Conservation (phyloP, 2,113 vertebrate genomes). For the Pelmatolapia mariae region DNA sequence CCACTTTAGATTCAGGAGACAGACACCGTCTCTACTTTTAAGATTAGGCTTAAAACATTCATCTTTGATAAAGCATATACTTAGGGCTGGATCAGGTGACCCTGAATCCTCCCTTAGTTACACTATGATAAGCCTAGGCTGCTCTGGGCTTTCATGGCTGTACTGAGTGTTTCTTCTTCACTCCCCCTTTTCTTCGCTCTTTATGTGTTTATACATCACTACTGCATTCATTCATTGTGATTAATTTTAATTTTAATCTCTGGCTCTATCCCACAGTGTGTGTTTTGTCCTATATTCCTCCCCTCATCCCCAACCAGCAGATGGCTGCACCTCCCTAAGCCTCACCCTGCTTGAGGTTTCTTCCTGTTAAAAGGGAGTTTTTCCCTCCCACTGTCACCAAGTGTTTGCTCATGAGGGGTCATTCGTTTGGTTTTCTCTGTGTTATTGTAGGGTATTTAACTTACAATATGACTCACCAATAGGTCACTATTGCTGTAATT, state of each 20-base stretch:
- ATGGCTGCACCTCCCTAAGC: not conserved
- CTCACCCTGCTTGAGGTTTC: not conserved
- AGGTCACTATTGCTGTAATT: not conserved
- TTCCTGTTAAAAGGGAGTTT: not conserved
- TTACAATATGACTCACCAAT: not conserved
- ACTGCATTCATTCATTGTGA: not conserved
- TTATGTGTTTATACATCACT: not conserved
- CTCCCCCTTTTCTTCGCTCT: not conserved
- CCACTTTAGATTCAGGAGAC: not conserved
- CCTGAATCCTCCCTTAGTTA: not conserved
- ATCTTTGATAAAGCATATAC: not conserved
- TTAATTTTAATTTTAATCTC: not conserved
- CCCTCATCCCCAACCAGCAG: not conserved
- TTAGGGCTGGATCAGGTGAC: not conserved
- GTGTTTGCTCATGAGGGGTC: not conserved
- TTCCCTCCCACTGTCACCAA: not conserved
- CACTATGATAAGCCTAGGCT: not conserved
- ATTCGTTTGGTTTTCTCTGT: not conserved
- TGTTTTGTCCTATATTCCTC: not conserved
- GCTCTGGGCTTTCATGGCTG: not conserved
- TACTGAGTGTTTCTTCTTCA: not conserved
- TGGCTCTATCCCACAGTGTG: not conserved
- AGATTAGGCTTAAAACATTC: accelerated
- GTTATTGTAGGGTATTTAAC: not conserved
- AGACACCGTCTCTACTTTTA: not conserved